Evolutionary conservation across 1,140 invertebrate genomes (phyloP).

Genomic region (Drosophila tani): DNA sequence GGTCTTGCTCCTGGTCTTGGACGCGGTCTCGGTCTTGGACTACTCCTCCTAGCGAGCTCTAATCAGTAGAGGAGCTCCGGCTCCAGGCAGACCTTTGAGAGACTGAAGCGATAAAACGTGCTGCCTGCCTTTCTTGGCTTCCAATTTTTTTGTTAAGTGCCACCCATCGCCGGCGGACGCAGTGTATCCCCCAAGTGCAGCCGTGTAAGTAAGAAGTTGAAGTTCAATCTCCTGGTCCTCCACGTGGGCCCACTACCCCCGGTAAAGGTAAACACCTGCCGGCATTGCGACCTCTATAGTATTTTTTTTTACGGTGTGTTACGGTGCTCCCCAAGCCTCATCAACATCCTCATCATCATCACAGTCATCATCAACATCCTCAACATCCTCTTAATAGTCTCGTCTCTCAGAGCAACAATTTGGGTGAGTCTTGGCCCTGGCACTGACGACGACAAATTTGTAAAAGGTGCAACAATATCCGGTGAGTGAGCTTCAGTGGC

Average conservation of each 20-base stretch:
- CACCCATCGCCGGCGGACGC: slow-evolving; percentile 11
- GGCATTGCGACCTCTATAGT: slow-evolving; percentile 8
- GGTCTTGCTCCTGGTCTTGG: neutral
- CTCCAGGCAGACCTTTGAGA: neutral
- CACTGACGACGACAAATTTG: neutral
- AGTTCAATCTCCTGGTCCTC: neutral
- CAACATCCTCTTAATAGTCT: neutral
- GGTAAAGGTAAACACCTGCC: slow-evolving; percentile 9
- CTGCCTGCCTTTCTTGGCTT: neutral
- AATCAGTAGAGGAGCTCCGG: slow-evolving; percentile 6
- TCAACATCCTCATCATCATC: neutral
- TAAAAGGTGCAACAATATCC: slow-evolving; percentile 1
- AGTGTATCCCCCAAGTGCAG: slow-evolving; percentile 9
- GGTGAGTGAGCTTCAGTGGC: slow-evolving; percentile 10
- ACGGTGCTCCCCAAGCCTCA: slow-evolving; percentile 1
- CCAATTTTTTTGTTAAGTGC: slow-evolving; percentile 2
- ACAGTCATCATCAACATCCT: neutral
- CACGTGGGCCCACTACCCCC: no score
- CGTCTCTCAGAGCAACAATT: slow-evolving; percentile 6
- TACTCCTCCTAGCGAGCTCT: neutral
- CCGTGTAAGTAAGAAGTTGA: slow-evolving; percentile 19
- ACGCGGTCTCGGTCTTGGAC: neutral
- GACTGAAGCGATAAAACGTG: slow-evolving; percentile 21
- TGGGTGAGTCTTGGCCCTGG: neutral
- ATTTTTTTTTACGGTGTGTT: slow-evolving; percentile 17